Base-by-base conservation (phyloP, 2,113 vertebrate species). In the Semicossyphus pulcher region DNA sequence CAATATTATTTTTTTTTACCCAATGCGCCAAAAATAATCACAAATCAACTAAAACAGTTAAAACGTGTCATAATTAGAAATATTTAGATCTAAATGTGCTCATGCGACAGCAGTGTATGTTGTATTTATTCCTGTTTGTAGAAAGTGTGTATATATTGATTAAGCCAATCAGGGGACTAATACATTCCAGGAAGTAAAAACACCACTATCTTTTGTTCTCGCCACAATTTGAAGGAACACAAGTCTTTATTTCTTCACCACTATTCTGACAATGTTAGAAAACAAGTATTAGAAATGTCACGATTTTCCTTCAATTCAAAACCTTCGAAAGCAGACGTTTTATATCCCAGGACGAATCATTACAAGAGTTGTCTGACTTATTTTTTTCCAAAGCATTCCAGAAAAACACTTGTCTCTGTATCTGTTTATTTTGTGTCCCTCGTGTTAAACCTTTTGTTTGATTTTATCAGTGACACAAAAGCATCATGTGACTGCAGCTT, bases 61-160 rank as follows among this genome's bases (percentile, higher is more conserved):
- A n/a, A n/a, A n/a, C n/a, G n/a, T n/a, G n/a, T n/a, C 36, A 36
- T 42, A n/a, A 20, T 20, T 16, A 26, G 51, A 75, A 72, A 14
- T 6, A 23, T 23, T 18, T 9, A 29, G 34, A 32, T 23, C 5
- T 7, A 68, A 78, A 51, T 29, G 58, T 44, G 51, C 32, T 83
- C 56, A 31, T 70, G 88, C 52, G 78, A 77, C 90, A 87, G 88
- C 84, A 86, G 84, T 73, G 62, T 73, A n/a, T 77, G 75, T 84
- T 88, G 84, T 91, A 91, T 92, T 91, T 92, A 89, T 92, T 91
- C 80, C 70, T 89, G 76, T 82, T 72, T 91, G 86, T 90, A 92
- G 86, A 91, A 88, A 89, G 78, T 86, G 52, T 92, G 86, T 91
- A 91, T 80, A 91, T 90, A 90, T 83, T 88, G 76, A 82, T 76